These are phyloP conservation scores for Hydrophis major DNA, from an alignment of 2,797 vertebrate genomes.

Conservation along the genomic window DNA sequence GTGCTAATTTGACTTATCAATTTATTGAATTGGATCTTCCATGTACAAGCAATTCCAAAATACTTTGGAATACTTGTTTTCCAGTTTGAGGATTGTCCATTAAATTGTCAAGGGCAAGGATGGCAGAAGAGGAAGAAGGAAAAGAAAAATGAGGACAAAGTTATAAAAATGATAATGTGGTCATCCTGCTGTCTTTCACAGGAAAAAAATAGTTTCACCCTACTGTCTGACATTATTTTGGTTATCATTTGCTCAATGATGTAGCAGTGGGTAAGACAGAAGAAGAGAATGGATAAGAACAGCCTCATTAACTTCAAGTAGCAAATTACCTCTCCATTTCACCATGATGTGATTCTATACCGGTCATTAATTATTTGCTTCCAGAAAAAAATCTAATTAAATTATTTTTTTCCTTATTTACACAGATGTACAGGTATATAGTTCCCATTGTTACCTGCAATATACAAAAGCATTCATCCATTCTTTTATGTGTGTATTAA, in stretches of 20 bases:
- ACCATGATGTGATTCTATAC: conserved; percentile 15
- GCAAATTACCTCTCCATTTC: conserved; percentile 25
- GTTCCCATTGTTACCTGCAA: background rate
- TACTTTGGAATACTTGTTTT: background rate
- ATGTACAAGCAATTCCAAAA: background rate
- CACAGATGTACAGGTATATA: background rate
- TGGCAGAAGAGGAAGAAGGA: conserved; percentile 9
- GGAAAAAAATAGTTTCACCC: conserved; percentile 13
- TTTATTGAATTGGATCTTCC: background rate
- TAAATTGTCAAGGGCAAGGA: background rate
- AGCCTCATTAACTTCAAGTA: conserved; percentile 51
- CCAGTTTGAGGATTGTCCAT: background rate
- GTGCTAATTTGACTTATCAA: background rate
- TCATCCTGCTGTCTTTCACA: conserved; percentile 4
- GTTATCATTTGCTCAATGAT: conserved; percentile 24
- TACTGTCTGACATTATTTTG: conserved; percentile 25
- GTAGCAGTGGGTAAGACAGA: conserved; percentile 6
- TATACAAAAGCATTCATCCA: background rate
- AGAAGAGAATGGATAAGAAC: conserved; percentile 43
- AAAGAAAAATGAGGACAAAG: background rate
- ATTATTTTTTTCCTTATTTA: conserved; percentile 35
- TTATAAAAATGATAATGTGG: conserved; percentile 24
- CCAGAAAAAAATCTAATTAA: conserved; percentile 42
- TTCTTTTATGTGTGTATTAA: background rate
- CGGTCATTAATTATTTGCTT: conserved; percentile 50